These are phyloP conservation scores for Etheostoma perlongum DNA, from an alignment of 2,797 vertebrate species.

Conservation along the genomic window DNA sequence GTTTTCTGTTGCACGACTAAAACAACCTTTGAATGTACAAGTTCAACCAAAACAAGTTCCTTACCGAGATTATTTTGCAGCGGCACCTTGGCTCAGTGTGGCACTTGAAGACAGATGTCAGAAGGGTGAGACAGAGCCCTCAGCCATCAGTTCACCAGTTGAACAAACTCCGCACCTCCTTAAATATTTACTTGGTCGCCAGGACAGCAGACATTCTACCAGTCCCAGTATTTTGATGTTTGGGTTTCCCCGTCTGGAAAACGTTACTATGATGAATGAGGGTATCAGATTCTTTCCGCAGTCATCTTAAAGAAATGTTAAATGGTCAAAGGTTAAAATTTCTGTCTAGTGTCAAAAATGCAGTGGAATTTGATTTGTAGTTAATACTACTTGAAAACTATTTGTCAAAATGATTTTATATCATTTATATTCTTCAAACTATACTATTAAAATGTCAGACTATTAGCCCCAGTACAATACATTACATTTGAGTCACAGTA, in stretches of 20 bases:
- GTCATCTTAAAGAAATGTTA: constrained; percentile 20
- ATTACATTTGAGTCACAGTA: not conserved
- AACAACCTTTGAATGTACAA: too few relatives aligned
- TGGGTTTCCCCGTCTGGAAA: constrained; percentile 62
- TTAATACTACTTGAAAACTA: not conserved
- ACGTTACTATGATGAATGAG: constrained; percentile 33
- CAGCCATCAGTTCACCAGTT: constrained; percentile 40
- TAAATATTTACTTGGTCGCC: constrained; percentile 89
- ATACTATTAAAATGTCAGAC: too few relatives aligned
- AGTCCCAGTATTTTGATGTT: constrained; percentile 42
- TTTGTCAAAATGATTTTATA: too few relatives aligned
- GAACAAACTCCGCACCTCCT: constrained; percentile 81
- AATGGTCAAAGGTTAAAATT: not conserved
- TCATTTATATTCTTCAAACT: not conserved
- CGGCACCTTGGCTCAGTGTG: too few relatives aligned
- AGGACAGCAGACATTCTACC: constrained; percentile 57
- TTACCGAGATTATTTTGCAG: too few relatives aligned
- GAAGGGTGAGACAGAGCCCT: constrained; percentile 22
- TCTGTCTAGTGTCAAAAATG: not conserved
- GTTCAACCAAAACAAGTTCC: too few relatives aligned
- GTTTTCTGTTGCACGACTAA: too few relatives aligned
- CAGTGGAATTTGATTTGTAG: not conserved
- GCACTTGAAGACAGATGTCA: constrained; percentile 26
- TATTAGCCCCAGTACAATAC: not conserved
- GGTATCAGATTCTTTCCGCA: constrained; percentile 34